Evolutionary conservation across 2,888 invertebrate species (phyloP).

Genomic region (Agonum fuliginosum): DNA sequence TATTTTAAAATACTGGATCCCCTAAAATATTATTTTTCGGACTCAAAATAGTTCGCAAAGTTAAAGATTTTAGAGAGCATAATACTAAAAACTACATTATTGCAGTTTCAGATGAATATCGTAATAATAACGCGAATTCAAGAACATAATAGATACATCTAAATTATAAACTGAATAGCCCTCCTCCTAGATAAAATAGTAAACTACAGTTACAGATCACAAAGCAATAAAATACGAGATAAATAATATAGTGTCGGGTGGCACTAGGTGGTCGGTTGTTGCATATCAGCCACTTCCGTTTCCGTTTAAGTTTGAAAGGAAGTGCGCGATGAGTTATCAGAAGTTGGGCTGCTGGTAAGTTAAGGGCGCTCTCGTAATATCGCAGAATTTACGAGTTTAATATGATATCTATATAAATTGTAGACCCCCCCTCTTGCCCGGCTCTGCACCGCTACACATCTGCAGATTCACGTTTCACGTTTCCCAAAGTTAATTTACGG

Average conservation of each 20-base stretch:
- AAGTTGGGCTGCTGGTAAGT: slow-evolving; percentile 37
- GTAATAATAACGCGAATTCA: too few relatives aligned
- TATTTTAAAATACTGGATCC: too few relatives aligned
- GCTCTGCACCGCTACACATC: slow-evolving; percentile 26
- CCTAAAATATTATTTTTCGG: too few relatives aligned
- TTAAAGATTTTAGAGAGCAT: too few relatives aligned
- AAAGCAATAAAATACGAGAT: slow-evolving; percentile 12
- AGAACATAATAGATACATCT: too few relatives aligned
- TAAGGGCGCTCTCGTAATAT: slow-evolving; percentile 46
- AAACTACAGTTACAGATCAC: slow-evolving; percentile 2
- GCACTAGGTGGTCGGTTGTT: not conserved
- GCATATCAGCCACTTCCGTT: slow-evolving; percentile 29
- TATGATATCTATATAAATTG: slow-evolving; percentile 59
- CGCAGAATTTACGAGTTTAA: slow-evolving; percentile 57
- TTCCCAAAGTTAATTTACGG: slow-evolving; percentile 55
- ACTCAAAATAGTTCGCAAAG: too few relatives aligned
- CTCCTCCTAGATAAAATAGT: not conserved
- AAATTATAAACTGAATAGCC: too few relatives aligned
- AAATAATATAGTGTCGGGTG: slow-evolving; percentile 7
- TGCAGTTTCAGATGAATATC: too few relatives aligned
- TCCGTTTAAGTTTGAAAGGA: slow-evolving; percentile 30
- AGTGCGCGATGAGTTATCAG: slow-evolving; percentile 55
- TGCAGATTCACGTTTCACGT: slow-evolving; percentile 51
- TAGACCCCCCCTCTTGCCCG: slow-evolving; percentile 15
- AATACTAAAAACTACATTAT: too few relatives aligned